Conservation (phyloP, 2,888 invertebrate species). For the Bombylius major region DNA sequence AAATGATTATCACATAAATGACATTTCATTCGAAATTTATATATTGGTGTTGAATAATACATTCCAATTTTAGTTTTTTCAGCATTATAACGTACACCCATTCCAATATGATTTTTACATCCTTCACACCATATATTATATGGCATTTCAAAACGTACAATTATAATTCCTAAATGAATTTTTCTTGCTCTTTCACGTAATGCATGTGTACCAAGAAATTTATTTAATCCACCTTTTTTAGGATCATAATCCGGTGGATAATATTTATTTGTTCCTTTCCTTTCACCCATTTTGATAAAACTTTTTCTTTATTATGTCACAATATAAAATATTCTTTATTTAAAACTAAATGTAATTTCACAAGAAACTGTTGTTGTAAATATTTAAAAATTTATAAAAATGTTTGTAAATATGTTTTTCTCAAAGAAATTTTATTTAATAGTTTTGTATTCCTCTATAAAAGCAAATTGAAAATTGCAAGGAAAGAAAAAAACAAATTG, state of each 20-base stretch:
- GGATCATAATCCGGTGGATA: conserved; percentile 99
- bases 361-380: no score
- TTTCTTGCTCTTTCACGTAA: conserved; percentile 92
- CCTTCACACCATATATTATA: conserved; percentile 99
- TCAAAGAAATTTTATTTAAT: no score
- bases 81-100: conserved; percentile 97
- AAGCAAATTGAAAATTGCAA: no score
- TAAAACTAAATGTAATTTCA: no score
- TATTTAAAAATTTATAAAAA: no score
- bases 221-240: conserved; percentile 84
- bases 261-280: conserved; percentile 94
- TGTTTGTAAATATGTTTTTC: no score
- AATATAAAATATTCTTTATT: no score
- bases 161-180: conserved; percentile 77
- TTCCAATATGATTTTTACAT: conserved; percentile 95
- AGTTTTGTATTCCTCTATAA: no score
- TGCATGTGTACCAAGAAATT: conserved; percentile 89
- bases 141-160: conserved; percentile 92
- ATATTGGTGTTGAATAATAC: conserved; percentile 96
- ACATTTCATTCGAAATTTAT: conserved; percentile 98
- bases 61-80: conserved; percentile 90
- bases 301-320: no score
- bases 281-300: conserved; percentile 71
- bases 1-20: conserved; percentile 93
- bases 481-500: no score